A percentile compares a stretch with the other conserved stretches of the same genome.
Conservation (phyloP, 2,797 vertebrate genomes). For the Glyptemys insculpta region DNA sequence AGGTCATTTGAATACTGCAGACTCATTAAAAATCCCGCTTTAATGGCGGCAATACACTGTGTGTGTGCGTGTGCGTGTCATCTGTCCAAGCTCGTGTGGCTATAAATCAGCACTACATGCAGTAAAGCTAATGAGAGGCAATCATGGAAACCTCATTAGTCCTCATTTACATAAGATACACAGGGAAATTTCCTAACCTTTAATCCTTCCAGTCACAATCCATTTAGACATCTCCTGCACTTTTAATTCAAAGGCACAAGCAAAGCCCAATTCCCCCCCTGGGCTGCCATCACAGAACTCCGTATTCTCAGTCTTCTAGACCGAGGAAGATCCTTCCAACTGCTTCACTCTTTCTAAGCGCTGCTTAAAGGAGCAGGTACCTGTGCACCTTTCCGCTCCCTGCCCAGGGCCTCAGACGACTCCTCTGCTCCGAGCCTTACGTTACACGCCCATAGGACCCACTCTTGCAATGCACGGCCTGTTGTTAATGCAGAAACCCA, state of each 20-base stretch:
- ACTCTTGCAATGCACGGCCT: no score
- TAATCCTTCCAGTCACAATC: background rate
- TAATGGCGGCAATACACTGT: background rate
- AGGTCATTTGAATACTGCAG: background rate
- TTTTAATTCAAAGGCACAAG: background rate
- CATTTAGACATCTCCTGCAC: background rate
- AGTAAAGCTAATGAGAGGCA: slow-evolving; percentile 45
- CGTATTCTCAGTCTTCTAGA: fast-evolving
- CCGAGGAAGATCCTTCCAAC: fast-evolving
- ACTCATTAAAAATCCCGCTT: background rate
- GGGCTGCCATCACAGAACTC: background rate
- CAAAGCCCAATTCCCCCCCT: background rate
- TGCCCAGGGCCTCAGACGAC: background rate
- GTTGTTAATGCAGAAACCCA: no score
- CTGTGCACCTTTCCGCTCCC: fast-evolving
- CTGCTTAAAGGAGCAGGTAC: fast-evolving
- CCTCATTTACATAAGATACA: slow-evolving; percentile 47
- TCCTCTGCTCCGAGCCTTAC: background rate
- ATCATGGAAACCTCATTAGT: slow-evolving; percentile 60
- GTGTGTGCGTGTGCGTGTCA: fast-evolving
- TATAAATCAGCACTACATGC: background rate
- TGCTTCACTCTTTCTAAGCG: fast-evolving
- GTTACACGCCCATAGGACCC: no score
- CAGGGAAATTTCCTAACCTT: slow-evolving; percentile 43
- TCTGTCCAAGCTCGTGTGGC: fast-evolving